phyloP scores from a whole-genome alignment of 2,888 invertebrate genomes.

The Dione vanillae region DNA sequence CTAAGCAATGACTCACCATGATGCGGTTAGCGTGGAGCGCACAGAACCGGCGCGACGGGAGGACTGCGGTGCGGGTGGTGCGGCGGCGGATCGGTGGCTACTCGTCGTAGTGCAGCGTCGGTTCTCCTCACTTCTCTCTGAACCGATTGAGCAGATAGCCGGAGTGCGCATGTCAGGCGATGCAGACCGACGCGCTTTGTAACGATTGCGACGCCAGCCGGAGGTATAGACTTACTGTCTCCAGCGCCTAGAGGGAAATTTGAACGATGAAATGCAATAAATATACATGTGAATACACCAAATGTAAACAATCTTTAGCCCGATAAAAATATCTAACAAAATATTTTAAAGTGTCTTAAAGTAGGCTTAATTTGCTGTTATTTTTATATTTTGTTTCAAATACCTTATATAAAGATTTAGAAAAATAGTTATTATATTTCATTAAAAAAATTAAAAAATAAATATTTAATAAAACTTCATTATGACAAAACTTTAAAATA shows the following conservation, averaged over 20 bases:
- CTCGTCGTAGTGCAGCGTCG: slow-evolving; percentile 66
- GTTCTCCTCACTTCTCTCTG: slow-evolving; percentile 73
- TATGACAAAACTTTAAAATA: too few species aligned
- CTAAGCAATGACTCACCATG: slow-evolving; percentile 82
- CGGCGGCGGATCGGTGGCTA: slow-evolving; percentile 62
- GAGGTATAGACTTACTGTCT: slow-evolving; percentile 80
- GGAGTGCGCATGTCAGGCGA: slow-evolving; percentile 77
- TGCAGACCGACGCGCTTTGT: slow-evolving; percentile 79
- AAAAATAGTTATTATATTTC: background rate
- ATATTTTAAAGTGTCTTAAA: slow-evolving; percentile 27
- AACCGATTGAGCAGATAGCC: slow-evolving; percentile 61
- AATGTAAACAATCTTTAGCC: slow-evolving; percentile 27
- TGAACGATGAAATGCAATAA: slow-evolving; percentile 68
- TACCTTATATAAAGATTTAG: background rate
- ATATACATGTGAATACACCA: slow-evolving; percentile 61
- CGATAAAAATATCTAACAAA: background rate
- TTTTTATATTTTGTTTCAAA: background rate
- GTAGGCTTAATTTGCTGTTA: background rate
- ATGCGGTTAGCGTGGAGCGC: slow-evolving; percentile 78
- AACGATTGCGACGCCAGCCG: slow-evolving; percentile 76
- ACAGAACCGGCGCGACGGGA: slow-evolving; percentile 78
- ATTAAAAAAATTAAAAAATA: too few species aligned
- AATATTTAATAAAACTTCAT: too few species aligned
- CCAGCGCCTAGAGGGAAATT: slow-evolving; percentile 74
- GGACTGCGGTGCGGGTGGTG: slow-evolving; percentile 77